phyloP scores from a whole-genome alignment of 2,113 vertebrate species.

The Centropus bengalensis region DNA sequence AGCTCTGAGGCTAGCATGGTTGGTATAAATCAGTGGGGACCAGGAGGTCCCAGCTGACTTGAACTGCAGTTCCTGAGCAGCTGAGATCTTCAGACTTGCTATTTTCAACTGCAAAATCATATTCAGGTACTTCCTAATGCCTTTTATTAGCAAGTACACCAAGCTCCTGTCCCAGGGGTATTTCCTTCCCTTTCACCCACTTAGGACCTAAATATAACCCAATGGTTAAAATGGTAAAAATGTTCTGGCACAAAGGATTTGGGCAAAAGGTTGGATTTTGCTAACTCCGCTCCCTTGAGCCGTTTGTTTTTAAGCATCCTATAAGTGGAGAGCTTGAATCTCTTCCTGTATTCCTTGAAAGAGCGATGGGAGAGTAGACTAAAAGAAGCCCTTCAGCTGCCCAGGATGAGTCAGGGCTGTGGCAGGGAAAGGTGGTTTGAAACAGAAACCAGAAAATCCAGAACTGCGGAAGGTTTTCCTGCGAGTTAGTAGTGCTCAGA shows the following conservation, averaged over 20 bases:
- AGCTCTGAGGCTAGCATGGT: neutral
- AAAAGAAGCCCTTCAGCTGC: neutral
- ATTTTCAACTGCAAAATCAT: neutral
- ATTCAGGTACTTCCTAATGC: neutral
- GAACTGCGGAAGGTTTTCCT: neutral
- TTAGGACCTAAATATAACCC: neutral
- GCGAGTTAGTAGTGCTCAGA: neutral
- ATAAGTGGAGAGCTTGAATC: rapidly evolving
- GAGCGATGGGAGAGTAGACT: neutral
- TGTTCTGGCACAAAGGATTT: neutral
- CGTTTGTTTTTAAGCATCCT: neutral
- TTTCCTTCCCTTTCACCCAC: neutral
- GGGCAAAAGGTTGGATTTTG: neutral
- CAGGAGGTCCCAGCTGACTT: neutral
- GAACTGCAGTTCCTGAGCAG: neutral
- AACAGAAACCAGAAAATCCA: neutral
- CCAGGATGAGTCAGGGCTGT: neutral
- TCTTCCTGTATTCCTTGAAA: neutral
- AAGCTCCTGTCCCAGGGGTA: rapidly evolving
- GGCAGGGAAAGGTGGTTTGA: neutral
- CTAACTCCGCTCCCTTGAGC: neutral
- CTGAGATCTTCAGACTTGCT: neutral
- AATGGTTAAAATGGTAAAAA: neutral
- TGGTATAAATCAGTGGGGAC: neutral
- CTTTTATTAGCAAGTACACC: neutral